These are phyloP conservation scores for Lordiphosa fenestrarum DNA, from an alignment of 2,888 invertebrate species.

Conservation along the genomic window DNA sequence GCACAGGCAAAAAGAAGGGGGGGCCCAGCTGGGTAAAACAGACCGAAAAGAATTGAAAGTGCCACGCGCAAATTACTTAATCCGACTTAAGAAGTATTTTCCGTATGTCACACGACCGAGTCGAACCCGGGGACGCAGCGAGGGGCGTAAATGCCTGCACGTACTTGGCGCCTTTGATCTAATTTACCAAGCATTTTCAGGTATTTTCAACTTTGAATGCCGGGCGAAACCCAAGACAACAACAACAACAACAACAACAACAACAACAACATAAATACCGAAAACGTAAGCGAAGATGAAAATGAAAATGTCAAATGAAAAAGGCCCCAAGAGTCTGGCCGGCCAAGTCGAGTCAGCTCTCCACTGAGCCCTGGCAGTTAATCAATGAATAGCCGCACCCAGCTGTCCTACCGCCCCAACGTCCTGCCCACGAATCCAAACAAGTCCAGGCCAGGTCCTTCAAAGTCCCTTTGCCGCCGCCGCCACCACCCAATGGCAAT, in stretches of 20 bases:
- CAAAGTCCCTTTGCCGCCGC: background rate
- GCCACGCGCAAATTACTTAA: conserved; percentile 70
- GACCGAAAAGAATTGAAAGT: conserved; percentile 47
- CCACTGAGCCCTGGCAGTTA: conserved; percentile 45
- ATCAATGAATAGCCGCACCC: conserved; percentile 55
- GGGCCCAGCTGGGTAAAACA: background rate
- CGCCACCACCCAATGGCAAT: conserved; percentile 32
- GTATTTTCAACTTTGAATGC: conserved; percentile 68
- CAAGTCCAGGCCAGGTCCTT: background rate
- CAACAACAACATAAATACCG: conserved; percentile 13
- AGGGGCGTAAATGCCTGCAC: conserved; percentile 52
- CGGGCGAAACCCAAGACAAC: conserved; percentile 46
- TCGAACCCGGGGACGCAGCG: background rate
- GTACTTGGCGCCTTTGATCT: conserved; percentile 63
- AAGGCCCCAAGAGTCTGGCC: conserved; percentile 19
- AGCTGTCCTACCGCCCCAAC: conserved; percentile 7
- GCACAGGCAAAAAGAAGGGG: too few species aligned
- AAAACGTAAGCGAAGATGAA: conserved; percentile 23
- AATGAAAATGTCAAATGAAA: conserved; percentile 62
- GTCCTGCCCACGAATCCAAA: background rate
- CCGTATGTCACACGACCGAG: conserved; percentile 31
- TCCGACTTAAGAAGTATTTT: conserved; percentile 64
- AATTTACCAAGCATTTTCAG: conserved; percentile 72
- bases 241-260: conserved; percentile 33
- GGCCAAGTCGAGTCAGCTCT: conserved; percentile 8